Evolutionary conservation across 2,113 vertebrate species (phyloP).

Genomic region (Peucedramus taeniatus): DNA sequence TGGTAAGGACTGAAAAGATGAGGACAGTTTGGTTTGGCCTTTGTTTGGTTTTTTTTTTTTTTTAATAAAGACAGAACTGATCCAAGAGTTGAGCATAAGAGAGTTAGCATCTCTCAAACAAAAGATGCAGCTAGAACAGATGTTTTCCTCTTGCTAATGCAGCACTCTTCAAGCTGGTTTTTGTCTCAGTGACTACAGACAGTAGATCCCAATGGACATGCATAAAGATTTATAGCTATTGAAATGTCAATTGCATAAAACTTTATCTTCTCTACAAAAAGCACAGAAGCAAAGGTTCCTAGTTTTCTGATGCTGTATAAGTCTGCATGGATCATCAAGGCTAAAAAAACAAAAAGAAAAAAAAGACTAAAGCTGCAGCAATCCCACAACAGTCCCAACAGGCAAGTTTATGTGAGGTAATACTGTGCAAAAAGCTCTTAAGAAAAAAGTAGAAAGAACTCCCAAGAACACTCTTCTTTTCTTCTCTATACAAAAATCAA

Average conservation of each 20-base stretch:
- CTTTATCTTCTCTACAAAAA: neutral
- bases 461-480: neutral
- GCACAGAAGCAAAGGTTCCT: neutral
- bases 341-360: neutral
- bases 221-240: neutral
- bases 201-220: neutral
- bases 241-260: neutral
- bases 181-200: neutral
- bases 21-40: neutral
- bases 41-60: too few relatives aligned
- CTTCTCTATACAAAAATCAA: neutral
- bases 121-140: neutral
- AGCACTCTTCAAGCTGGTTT: neutral
- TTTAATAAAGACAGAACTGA: neutral
- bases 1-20: neutral
- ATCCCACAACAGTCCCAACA: neutral
- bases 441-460: neutral
- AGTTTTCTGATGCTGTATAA: neutral
- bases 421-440: neutral
- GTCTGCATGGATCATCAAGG: neutral
- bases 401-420: neutral
- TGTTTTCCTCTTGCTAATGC: neutral
- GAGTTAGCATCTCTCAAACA: neutral
- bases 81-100: neutral
- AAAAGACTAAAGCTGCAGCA: neutral